phyloP scores from a whole-genome alignment of 2,888 invertebrate genomes.

The Heliconius aoede region DNA sequence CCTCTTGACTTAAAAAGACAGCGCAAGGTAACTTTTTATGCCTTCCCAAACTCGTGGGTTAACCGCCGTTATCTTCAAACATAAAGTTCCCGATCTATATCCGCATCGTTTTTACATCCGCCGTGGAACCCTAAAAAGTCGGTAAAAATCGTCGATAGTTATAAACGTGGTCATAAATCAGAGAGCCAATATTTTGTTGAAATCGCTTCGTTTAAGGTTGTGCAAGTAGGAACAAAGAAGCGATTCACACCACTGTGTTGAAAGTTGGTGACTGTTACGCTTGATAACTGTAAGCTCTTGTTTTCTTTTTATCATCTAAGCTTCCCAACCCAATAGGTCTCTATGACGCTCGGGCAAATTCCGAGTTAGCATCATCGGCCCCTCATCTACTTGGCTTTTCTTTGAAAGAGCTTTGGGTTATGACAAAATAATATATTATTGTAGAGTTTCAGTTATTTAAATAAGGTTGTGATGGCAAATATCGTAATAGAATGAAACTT shows the following conservation, averaged over 20 bases:
- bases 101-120: constrained; percentile 31
- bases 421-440: too few relatives aligned
- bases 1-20: constrained; percentile 30
- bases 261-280: background rate
- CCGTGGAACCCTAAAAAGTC: constrained; percentile 36
- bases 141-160: constrained; percentile 44
- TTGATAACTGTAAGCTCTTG: background rate
- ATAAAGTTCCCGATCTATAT: constrained; percentile 34
- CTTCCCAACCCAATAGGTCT: too few relatives aligned
- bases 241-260: background rate
- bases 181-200: constrained; percentile 39
- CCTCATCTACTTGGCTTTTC: too few relatives aligned
- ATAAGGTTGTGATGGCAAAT: too few relatives aligned
- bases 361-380: too few relatives aligned
- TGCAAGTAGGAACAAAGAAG: background rate
- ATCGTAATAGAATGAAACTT: too few relatives aligned
- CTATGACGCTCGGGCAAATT: too few relatives aligned
- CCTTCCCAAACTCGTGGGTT: constrained; percentile 23
- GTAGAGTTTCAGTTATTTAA: too few relatives aligned
- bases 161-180: constrained; percentile 42
- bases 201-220: constrained; percentile 38
- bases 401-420: too few relatives aligned
- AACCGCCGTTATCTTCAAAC: constrained; percentile 35
- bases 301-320: too few relatives aligned
- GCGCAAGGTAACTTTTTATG: constrained; percentile 13